Evolutionary conservation across 1,140 invertebrate genomes (phyloP), one percentile per base, ranked within the genome.

Genomic region (Lepidurus couesii): DNA sequence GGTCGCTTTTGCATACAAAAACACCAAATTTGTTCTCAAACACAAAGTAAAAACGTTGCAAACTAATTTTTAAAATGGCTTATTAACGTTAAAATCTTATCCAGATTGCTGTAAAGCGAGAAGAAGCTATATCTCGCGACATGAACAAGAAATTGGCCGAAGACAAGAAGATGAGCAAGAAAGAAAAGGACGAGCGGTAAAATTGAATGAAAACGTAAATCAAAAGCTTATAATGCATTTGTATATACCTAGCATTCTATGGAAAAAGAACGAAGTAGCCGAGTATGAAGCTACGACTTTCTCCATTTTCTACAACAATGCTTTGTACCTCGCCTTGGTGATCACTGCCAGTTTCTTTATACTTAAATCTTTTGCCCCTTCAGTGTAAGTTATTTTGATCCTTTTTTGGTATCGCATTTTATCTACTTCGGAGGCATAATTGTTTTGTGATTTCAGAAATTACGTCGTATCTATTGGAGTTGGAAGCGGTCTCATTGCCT

Each of bases 181-280:
- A 99, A 84, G 97, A 99, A 85, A 99, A 98, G 85, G 96, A 98
- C 85, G 97, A 99, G 85, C 93, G 94, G 92, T 92, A 86, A 81
- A 80, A 34, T 13, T 73, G 21, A 10, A 44, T 26, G 10, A 74
- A 77, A 43, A 16, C 9, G 53, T 42, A 42, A 45, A 78, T 76
- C 3, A 76, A 79, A 78, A 75, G 45, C 42, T 76, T 79, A 80
- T 65, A 75, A 77, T 78, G 44, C 0, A 44, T 45, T 44, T 26
- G 76, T 74, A 13, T 16, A n/a, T 75, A 43, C 73, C 78, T 83
- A 92, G 94, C 82, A 95, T 97, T 80, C 85, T 99, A 77, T 99
- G 97, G 96, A 98, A 99, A 87, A 99, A 99, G 86, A 99, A 99
- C 87, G 98, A 99, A 89, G 97, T 99, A 16, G 97, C 97, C 44